Evolutionary conservation across 2,113 vertebrate genomes (phyloP), one percentile per base, ranked within the genome.

Genomic region (Pampusana beccarii): DNA sequence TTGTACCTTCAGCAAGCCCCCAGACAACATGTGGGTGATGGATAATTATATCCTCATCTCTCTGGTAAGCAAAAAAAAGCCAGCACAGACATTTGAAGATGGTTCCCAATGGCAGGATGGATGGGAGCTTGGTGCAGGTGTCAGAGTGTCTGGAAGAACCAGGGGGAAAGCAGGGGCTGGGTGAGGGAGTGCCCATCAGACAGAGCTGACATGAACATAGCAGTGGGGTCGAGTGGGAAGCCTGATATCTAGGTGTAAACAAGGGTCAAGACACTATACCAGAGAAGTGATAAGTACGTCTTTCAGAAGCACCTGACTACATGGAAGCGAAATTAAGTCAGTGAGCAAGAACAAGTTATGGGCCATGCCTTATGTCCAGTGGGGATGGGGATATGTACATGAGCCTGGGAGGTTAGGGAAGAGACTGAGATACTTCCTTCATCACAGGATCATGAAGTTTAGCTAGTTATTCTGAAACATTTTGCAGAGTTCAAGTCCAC

Each of bases 61-160:
- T 58, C 31, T 44, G 28, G 16, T 56, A 50, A 86, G 86, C 36
- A n/a, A 51, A 54, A 19, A 67, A 3, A 46, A 46, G 3, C 0
- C 19, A 42, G 13, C 38, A 51, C 11, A 25, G 42, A 10, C 9
- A 16, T 54, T 90, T 67, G 70, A 53, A 85, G 65, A 6, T 25
- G n/a, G 10, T 72, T 46, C 38, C 19, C 74, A 87, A 11, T 0
- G 9, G 33, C 10, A 58, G 74, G 38, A 56, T 0, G 1, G 10
- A 19, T 33, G 25, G 34, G 70, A 92, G 26, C 3, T 38, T 71
- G 36, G 11, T 18, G 29, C 40, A 44, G 42, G 42, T 17, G 16
- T 62, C 16, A 65, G 17, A 33, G 18, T 5, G 29, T 6, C 21
- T 86, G 57, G 31, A 75, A 66, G 61, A 80, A 24, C 25, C 33